Conservation (phyloP, 23 tunicate species). For the Clavelina lepadiformis region DNA sequence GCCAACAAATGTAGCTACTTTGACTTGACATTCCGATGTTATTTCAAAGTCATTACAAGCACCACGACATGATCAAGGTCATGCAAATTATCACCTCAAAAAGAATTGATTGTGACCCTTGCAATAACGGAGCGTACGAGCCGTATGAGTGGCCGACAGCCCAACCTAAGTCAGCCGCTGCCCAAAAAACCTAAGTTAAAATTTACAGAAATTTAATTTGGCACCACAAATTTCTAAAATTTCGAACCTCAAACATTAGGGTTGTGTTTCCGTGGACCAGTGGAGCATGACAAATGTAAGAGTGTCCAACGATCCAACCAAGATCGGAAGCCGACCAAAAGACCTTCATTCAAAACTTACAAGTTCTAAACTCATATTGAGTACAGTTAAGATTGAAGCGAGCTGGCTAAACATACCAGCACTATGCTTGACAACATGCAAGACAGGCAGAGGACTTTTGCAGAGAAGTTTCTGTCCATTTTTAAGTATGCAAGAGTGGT, state of each 20-base stretch:
- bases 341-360: constrained; percentile 18
- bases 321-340: constrained; percentile 89
- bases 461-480: no score
- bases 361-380: background rate
- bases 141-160: constrained; percentile 95
- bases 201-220: background rate
- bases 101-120: constrained; percentile 41
- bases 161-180: constrained; percentile 95
- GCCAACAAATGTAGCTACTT: no score
- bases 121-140: constrained; percentile 59
- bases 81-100: constrained; percentile 55
- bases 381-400: no score
- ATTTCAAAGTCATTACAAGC: no score
- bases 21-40: no score
- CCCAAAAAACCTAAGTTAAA: constrained; percentile 68
- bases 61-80: no score
- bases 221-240: background rate
- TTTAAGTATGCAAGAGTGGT: no score
- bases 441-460: no score
- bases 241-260: constrained; percentile 71
- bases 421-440: no score
- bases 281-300: constrained; percentile 87
- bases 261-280: constrained; percentile 66
- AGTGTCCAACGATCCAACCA: constrained; percentile 92
- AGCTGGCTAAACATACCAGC: no score